Evolutionary conservation across 2,888 invertebrate genomes (phyloP), one percentile per base, ranked within the genome.

Genomic region (Pristionchus mayeri): DNA sequence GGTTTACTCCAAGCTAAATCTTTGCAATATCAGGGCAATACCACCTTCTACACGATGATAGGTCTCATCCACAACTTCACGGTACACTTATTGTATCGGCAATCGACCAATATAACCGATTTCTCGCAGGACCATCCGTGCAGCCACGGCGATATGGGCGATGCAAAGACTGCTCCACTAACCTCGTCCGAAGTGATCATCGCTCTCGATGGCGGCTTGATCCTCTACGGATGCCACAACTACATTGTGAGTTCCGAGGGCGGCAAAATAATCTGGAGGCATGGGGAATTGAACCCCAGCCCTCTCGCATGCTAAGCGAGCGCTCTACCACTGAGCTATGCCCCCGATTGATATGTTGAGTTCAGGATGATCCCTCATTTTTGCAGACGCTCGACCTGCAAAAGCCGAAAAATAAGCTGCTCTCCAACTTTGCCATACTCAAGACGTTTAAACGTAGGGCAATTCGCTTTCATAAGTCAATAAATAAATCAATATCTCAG

Each of bases 301-400:
- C 80, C 57, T 80, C 80, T 80, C 80, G 57, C 76, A 78, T 78
- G 76, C 76, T 78, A 50, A 78, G 76, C 76, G 76, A 78, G 76
- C 76, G 76, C 76, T 78, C 50, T 78, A 78, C 76, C 76, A 78
- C 76, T 48, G 76, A 78, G 76, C 76, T 78, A 78, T 78, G 27
- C 76, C 76, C 76, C 76, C n/a, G n/a, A n/a, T n/a, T n/a, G 27
- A 50, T 21, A 7, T 78, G 50, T 6, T 27, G 9, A 7, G 27
- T 30, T 30, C 76, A 27, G 6, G 30, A 7, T 44, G 30, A 30
- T 24, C 27, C 7, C 50, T 30, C 50, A 34, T 80, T 7, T 18
- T 80, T 80, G 52, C 57, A 80, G 80, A 37, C 80, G 50, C 48
- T 50, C 50, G 50, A 48, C 9, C 76, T 78, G 18, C 76, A 78